phyloP scores from a whole-genome alignment of 2,797 vertebrate genomes.

The Myioborus melanocephalus region DNA sequence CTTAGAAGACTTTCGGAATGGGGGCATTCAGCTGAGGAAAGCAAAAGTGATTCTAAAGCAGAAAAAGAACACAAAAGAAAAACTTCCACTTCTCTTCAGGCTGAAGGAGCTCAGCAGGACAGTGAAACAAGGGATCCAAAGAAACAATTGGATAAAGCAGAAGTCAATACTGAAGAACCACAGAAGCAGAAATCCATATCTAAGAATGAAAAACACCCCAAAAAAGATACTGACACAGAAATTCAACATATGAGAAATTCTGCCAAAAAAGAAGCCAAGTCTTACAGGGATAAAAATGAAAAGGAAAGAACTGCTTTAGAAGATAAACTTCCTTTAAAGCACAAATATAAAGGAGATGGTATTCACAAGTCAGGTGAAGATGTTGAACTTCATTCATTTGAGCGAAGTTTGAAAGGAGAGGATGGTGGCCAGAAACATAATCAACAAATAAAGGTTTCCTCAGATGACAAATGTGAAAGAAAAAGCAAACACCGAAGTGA shows the following conservation, averaged over 20 bases:
- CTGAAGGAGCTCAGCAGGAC: slow-evolving; percentile 77
- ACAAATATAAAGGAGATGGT: slow-evolving; percentile 82
- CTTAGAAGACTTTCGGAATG: slow-evolving; percentile 81
- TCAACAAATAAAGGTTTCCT: slow-evolving; percentile 64
- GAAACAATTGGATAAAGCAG: slow-evolving; percentile 81
- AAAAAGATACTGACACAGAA: slow-evolving; percentile 81
- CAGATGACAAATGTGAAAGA: slow-evolving; percentile 87
- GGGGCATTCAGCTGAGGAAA: slow-evolving; percentile 78
- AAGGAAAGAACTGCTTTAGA: slow-evolving; percentile 83
- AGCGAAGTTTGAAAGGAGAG: slow-evolving; percentile 68
- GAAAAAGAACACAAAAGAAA: slow-evolving; percentile 80
- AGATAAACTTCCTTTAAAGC: slow-evolving; percentile 80
- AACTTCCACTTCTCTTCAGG: slow-evolving; percentile 65
- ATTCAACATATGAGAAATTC: slow-evolving; percentile 55
- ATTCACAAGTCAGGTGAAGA: slow-evolving; percentile 75
- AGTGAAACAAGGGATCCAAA: slow-evolving; percentile 75
- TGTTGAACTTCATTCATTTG: slow-evolving; percentile 67
- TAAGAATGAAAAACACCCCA: slow-evolving; percentile 84
- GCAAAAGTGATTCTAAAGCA: slow-evolving; percentile 71
- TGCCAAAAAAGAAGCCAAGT: slow-evolving; percentile 73
- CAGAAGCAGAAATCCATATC: slow-evolving; percentile 80
- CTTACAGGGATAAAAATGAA: slow-evolving; percentile 80
- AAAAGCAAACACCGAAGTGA: slow-evolving; percentile 87
- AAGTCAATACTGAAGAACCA: slow-evolving; percentile 82
- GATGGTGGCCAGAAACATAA: slow-evolving; percentile 78